A percentile compares a stretch with the other conserved stretches of the same genome.
Conservation (phyloP, 2,113 vertebrate genomes). For the Ascaphus truei region DNA sequence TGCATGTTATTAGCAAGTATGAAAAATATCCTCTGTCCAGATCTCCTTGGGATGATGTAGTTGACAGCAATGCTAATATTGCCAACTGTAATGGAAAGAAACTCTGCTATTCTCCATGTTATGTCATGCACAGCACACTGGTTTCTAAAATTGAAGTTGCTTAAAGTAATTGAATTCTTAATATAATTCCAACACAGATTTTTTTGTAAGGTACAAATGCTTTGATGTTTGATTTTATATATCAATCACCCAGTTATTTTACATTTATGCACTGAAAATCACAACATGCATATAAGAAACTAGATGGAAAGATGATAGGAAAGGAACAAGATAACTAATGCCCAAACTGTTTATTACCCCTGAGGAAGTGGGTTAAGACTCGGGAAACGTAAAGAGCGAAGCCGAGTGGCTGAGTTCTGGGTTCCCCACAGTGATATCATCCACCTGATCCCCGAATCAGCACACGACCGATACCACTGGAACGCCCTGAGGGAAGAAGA, state of each 20-base stretch:
- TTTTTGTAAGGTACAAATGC: background rate
- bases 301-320: too few relatives aligned
- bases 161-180: conserved; percentile 7
- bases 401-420: too few relatives aligned
- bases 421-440: too few relatives aligned
- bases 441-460: too few relatives aligned
- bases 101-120: background rate
- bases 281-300: too few relatives aligned
- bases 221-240: background rate
- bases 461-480: too few relatives aligned
- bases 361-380: too few relatives aligned
- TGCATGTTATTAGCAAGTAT: background rate
- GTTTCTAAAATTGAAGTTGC: background rate
- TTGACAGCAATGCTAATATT: background rate
- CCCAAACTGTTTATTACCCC: too few relatives aligned
- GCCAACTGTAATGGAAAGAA: background rate
- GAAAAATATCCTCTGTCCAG: background rate
- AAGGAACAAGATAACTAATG: too few relatives aligned
- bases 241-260: conserved; percentile 12
- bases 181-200: conserved; percentile 8
- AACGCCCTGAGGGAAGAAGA: too few relatives aligned
- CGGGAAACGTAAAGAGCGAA: too few relatives aligned
- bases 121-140: background rate
- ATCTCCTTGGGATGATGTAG: background rate
- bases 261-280: background rate